These are phyloP conservation scores for Ochotona curzoniae DNA, from an alignment of 2,113 vertebrate genomes.

Conservation along the genomic window DNA sequence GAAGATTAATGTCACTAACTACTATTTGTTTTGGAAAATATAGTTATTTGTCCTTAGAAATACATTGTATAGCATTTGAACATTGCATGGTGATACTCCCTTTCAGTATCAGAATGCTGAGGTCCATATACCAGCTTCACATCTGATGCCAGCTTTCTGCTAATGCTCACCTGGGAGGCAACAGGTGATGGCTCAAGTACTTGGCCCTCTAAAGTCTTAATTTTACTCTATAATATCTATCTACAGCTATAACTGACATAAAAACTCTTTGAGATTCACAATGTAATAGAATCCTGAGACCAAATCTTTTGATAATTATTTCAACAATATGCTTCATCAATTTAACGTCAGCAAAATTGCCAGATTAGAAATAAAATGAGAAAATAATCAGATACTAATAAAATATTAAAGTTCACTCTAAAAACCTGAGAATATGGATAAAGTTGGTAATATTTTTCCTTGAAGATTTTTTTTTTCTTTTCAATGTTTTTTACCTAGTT, in stretches of 20 bases:
- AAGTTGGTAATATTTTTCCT: background rate
- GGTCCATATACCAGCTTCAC: no score
- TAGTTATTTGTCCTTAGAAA: background rate
- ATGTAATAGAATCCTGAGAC: background rate
- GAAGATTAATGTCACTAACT: background rate
- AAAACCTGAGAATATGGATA: slow-evolving; percentile 6
- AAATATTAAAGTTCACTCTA: background rate
- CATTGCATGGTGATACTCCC: no score
- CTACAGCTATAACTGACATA: background rate
- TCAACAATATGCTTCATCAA: background rate
- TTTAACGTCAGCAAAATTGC: background rate
- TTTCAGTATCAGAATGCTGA: no score
- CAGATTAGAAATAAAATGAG: background rate
- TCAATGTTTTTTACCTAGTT: no score
- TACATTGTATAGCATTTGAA: no score
- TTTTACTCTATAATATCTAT: slow-evolving; percentile 20
- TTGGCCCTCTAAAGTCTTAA: background rate
- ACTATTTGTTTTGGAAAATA: background rate
- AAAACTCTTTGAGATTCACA: background rate
- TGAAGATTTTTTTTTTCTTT: no score
- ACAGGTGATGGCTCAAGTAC: no score
- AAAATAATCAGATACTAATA: background rate
- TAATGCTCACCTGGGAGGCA: no score
- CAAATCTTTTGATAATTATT: slow-evolving; percentile 31
- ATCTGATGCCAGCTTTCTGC: no score